phyloP scores from a whole-genome alignment of 2,888 invertebrate species.

The Ischnura elegans region DNA sequence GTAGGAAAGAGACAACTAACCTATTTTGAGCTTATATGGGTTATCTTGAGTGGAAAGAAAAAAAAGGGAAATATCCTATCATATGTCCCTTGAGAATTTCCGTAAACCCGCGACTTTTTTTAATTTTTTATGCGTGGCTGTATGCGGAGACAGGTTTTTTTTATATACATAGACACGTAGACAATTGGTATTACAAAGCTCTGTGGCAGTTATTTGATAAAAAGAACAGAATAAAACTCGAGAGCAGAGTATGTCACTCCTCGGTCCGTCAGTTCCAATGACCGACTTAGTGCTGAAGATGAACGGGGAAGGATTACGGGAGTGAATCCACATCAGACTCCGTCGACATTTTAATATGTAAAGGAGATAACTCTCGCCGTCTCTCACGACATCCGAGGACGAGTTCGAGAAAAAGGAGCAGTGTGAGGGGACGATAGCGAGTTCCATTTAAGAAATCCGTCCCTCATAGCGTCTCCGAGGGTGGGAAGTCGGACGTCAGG shows the following conservation, averaged over 20 bases:
- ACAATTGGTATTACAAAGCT: neutral
- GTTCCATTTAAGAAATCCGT: neutral
- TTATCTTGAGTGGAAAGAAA: too few species aligned
- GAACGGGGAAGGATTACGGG: neutral
- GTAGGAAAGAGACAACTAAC: too few species aligned
- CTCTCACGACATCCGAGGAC: neutral
- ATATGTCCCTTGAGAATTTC: too few species aligned
- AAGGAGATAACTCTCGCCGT: neutral
- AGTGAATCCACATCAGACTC: neutral
- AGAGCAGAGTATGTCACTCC: neutral
- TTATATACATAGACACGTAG: too few species aligned
- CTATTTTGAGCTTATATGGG: too few species aligned
- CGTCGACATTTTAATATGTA: neutral
- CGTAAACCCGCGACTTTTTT: too few species aligned
- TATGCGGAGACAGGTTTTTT: too few species aligned
- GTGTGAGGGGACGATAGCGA: neutral
- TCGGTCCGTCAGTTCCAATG: neutral
- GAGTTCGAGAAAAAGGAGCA: too few species aligned
- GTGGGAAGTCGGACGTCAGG: neutral
- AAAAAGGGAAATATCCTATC: too few species aligned
- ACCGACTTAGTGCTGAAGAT: neutral
- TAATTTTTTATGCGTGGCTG: too few species aligned
- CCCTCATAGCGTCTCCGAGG: neutral
- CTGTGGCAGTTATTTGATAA: neutral
- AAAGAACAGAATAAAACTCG: neutral